These are phyloP conservation scores for Tyto alba DNA, from an alignment of 2,113 vertebrate species.

Conservation along the genomic window DNA sequence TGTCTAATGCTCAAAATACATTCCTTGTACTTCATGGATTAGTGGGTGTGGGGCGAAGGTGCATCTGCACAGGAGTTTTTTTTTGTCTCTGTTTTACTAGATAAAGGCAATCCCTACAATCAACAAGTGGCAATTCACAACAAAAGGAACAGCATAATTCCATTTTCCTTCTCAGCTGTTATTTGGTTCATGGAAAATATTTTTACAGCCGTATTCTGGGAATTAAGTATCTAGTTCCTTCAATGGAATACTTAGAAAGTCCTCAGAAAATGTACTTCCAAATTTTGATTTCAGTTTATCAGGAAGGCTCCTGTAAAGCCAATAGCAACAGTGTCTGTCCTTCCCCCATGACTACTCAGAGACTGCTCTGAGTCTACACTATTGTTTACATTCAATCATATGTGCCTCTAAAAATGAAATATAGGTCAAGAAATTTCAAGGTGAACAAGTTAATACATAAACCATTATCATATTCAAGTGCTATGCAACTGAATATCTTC, in stretches of 20 bases:
- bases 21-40: not conserved
- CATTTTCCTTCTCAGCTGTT: not conserved
- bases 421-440: slow-evolving; percentile 27
- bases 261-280: not conserved
- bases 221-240: not conserved
- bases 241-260: not conserved
- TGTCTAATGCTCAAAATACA: not conserved
- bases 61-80: not conserved
- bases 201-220: not conserved
- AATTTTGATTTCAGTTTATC: not conserved
- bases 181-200: not conserved
- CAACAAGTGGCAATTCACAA: not conserved
- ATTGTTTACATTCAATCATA: not conserved
- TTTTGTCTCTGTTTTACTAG: not conserved
- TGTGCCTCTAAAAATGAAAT: slow-evolving; percentile 8
- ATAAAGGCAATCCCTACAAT: not conserved
- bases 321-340: not conserved
- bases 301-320: not conserved
- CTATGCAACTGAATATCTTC: not conserved
- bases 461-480: not conserved
- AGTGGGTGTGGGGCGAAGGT: not conserved
- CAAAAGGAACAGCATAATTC: not conserved
- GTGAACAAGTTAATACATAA: slow-evolving; percentile 33
- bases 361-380: not conserved
- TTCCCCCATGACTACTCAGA: not conserved